Evolutionary conservation across 2,113 vertebrate genomes (phyloP).

Genomic region (Turnix velox): DNA sequence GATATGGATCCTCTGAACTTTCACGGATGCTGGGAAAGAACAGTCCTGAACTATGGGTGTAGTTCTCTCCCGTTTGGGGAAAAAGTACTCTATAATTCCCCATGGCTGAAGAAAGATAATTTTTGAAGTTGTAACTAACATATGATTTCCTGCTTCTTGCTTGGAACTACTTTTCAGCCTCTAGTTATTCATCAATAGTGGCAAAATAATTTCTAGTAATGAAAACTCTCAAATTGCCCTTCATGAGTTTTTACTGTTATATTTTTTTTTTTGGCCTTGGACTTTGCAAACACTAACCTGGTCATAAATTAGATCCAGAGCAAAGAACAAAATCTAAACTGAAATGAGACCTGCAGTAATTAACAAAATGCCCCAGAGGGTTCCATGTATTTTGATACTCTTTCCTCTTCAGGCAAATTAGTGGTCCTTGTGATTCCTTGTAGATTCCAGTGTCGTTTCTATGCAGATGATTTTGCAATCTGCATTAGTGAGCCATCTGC

Average conservation of each 20-base stretch:
- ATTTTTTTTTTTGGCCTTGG: slow-evolving; percentile 3
- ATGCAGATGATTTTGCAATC: neutral
- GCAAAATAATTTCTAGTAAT: neutral
- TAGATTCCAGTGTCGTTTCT: neutral
- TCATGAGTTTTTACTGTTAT: neutral
- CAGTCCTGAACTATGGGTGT: neutral
- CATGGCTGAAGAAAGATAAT: neutral
- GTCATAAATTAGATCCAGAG: slow-evolving; percentile 1
- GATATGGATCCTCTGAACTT: neutral
- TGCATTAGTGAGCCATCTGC: slow-evolving; percentile 19
- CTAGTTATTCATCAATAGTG: neutral
- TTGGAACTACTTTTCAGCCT: neutral
- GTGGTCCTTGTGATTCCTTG: neutral
- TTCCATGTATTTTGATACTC: neutral
- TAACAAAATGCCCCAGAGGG: slow-evolving; percentile 8
- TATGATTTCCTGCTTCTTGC: neutral
- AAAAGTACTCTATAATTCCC: neutral
- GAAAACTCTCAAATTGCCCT: neutral
- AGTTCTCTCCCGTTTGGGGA: neutral
- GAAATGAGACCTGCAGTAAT: slow-evolving; percentile 25
- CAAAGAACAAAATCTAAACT: slow-evolving; percentile 13
- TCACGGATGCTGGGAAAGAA: neutral
- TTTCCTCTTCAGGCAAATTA: neutral
- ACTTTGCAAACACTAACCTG: neutral
- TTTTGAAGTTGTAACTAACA: neutral